Conservation (phyloP, 1,140 invertebrate genomes). For the Hesperophylax magnus region DNA sequence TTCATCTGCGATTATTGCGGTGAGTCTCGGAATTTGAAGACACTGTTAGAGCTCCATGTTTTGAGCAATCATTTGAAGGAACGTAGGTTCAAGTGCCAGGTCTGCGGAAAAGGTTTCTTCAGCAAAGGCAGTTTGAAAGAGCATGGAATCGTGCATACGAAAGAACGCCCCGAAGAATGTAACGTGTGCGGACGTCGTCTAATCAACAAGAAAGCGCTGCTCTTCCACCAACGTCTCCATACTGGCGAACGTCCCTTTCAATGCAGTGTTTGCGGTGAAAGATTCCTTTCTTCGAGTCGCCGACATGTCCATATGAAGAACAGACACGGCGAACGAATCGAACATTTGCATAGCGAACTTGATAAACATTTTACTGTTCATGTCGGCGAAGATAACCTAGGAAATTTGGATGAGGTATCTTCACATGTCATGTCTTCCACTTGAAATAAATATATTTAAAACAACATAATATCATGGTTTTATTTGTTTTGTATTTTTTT, state of each 20-base stretch:
- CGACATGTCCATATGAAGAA: constrained; percentile 65
- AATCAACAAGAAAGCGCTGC: constrained; percentile 66
- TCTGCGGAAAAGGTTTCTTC: constrained; percentile 68
- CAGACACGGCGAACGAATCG: constrained; percentile 62
- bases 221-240: constrained; percentile 71
- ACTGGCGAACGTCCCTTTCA: constrained; percentile 85
- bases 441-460: no score
- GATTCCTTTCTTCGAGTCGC: constrained; percentile 66
- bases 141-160: constrained; percentile 66
- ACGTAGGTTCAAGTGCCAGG: constrained; percentile 66
- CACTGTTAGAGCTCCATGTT: constrained; percentile 67
- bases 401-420: no score
- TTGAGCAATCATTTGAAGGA: constrained; percentile 69
- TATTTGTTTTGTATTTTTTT: no score
- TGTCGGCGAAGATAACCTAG: constrained; percentile 19
- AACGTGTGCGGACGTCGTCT: constrained; percentile 67
- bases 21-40: constrained; percentile 64
- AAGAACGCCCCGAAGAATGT: constrained; percentile 67
- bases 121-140: constrained; percentile 66
- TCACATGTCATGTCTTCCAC: no score
- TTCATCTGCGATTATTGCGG: constrained; percentile 67
- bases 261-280: constrained; percentile 78
- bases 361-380: constrained; percentile 47
- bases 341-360: constrained; percentile 48
- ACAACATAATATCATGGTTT: no score